phyloP scores from a whole-genome alignment of 2,113 vertebrate species.

The Falcunculus frontatus region DNA sequence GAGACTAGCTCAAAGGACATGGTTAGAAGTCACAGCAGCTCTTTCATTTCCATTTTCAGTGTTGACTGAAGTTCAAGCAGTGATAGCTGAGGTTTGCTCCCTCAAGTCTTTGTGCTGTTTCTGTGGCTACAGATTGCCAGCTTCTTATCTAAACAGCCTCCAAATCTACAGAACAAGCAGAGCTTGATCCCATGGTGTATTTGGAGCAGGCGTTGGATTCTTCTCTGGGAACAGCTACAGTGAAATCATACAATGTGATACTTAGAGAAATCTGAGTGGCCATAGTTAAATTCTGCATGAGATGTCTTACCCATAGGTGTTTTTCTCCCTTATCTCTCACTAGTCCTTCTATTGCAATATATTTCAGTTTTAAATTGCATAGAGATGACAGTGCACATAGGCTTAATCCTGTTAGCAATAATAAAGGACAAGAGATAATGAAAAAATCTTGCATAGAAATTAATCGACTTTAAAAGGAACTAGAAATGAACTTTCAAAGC shows the following conservation, averaged over 20 bases:
- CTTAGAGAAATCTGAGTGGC: background rate
- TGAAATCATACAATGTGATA: background rate
- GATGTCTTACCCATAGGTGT: background rate
- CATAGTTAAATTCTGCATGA: background rate
- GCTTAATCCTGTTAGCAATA: background rate
- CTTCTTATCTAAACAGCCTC: background rate
- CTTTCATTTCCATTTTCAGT: constrained; percentile 9
- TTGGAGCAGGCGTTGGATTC: background rate
- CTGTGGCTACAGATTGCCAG: background rate
- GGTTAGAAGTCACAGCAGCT: background rate
- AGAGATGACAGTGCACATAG: background rate
- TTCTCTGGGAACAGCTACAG: background rate
- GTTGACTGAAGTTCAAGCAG: background rate
- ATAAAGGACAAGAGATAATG: background rate
- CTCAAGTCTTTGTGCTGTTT: background rate
- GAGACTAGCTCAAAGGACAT: background rate
- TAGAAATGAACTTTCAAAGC: background rate
- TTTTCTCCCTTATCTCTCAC: background rate
- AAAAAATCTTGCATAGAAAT: background rate
- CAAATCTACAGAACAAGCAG: background rate
- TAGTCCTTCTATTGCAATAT: background rate
- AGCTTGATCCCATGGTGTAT: background rate
- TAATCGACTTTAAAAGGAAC: background rate
- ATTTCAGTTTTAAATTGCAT: background rate
- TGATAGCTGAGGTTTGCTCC: background rate